Percentiles rank a stretch among this genome's conserved stretches.
phyloP scores from a whole-genome alignment of 2,797 vertebrate genomes.

The Pristis pectinata region DNA sequence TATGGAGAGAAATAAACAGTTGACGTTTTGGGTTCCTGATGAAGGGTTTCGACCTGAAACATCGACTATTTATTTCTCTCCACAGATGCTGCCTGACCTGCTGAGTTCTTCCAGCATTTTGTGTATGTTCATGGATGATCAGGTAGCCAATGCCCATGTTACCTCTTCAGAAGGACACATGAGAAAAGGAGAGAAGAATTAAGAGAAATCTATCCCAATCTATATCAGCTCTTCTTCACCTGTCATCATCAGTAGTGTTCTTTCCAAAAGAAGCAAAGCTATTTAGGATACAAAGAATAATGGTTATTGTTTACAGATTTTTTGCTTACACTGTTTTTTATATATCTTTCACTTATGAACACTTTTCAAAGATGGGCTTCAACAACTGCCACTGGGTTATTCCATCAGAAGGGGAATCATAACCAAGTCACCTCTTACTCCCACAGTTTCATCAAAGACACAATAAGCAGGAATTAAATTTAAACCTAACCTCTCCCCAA shows the following conservation, averaged over 20 bases:
- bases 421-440: background rate
- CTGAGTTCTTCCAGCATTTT: too few relatives aligned
- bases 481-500: background rate
- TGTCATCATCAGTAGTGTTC: background rate
- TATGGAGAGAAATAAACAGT: too few relatives aligned
- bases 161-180: background rate
- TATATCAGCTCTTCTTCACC: background rate
- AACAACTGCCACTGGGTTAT: too few relatives aligned
- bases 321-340: background rate
- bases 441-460: background rate
- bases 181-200: background rate
- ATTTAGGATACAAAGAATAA: background rate
- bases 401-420: background rate
- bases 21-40: too few relatives aligned
- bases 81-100: too few relatives aligned
- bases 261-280: background rate
- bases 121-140: background rate
- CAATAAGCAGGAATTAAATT: background rate
- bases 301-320: background rate
- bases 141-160: background rate
- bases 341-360: background rate
- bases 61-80: too few relatives aligned
- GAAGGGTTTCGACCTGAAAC: too few relatives aligned
- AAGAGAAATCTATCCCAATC: background rate
- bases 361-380: too few relatives aligned